Percentiles rank a stretch among this genome's conserved stretches.
Evolutionary conservation across 1,140 invertebrate species (phyloP).

Genomic region (Tetramorium parvispinum): DNA sequence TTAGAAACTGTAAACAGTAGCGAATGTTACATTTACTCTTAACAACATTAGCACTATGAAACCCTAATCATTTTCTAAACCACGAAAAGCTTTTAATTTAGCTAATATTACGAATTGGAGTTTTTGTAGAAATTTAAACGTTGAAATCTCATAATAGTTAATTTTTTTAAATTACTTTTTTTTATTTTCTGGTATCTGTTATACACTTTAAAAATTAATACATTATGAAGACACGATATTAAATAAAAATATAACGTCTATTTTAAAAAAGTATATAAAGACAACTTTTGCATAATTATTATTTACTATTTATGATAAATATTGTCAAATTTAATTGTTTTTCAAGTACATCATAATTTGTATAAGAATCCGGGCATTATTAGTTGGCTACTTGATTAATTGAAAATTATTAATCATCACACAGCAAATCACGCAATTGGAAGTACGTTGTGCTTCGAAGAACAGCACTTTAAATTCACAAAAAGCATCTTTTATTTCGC

Average conservation of each 20-base stretch:
- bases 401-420: background rate
- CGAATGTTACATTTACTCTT: constrained; percentile 30
- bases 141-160: background rate
- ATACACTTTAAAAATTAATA: background rate
- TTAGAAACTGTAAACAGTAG: constrained; percentile 14
- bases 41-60: constrained; percentile 57
- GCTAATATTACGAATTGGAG: constrained; percentile 35
- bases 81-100: constrained; percentile 68
- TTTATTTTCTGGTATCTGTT: background rate
- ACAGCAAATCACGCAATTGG: background rate
- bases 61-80: constrained; percentile 67
- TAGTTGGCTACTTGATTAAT: background rate
- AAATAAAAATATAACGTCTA: background rate
- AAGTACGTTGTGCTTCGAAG: background rate
- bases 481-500: background rate
- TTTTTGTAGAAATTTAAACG: constrained; percentile 1
- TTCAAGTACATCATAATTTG: background rate
- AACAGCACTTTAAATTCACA: background rate
- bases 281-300: background rate
- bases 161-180: constrained; percentile 2
- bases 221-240: background rate
- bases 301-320: background rate
- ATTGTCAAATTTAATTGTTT: background rate
- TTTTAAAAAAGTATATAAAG: background rate
- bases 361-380: background rate